Evolutionary conservation across 2,888 invertebrate genomes (phyloP), one percentile per base, ranked within the genome.

Genomic region (Malachius bipustulatus): DNA sequence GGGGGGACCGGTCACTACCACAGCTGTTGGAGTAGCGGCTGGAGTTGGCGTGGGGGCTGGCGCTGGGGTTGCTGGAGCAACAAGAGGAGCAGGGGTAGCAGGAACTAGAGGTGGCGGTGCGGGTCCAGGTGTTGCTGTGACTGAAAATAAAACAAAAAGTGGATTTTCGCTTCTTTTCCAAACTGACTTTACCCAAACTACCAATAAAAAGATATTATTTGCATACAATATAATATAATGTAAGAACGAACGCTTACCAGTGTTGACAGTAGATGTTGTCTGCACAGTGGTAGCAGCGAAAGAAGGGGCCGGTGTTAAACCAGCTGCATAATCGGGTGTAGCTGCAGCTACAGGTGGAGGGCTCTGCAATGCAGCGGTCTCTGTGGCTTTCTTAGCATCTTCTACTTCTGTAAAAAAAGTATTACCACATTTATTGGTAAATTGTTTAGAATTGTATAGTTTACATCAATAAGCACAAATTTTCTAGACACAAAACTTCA

Each of bases 251-350:
- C n/a, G n/a, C n/a, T n/a, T n/a, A n/a, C n/a, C n/a, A n/a, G n/a
- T n/a, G n/a, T n/a, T n/a, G n/a, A n/a, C 45, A 27, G 55, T 46
- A 11, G 52, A 43, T 26, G 55, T 44, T 10, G 60, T 57, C 39
- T 62, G 60, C 9, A 60, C 56, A n/a, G 62, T 61, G 16, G 60
- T 51, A 14, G 63, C 60, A 15, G 62, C 57, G 47, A 64, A 65
- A 3, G 61, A 50, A 4, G 64, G 60, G 12, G 77, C 69, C 3
- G 79, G 69, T 4, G 77, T 69, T 15, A 85, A 64, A 8, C 84
- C 84, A 35, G 80, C 82, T 6, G 87, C 87, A 59, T 88, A 88
- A 58, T 88, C 87, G 1, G 87, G 87, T 4, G 85, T 83, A 0
- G 64, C 47, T n/a, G 48, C 46, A 12, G 48, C 26, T 4, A 40